phyloP scores from a whole-genome alignment of 2,888 invertebrate genomes.

The Antitype chi region DNA sequence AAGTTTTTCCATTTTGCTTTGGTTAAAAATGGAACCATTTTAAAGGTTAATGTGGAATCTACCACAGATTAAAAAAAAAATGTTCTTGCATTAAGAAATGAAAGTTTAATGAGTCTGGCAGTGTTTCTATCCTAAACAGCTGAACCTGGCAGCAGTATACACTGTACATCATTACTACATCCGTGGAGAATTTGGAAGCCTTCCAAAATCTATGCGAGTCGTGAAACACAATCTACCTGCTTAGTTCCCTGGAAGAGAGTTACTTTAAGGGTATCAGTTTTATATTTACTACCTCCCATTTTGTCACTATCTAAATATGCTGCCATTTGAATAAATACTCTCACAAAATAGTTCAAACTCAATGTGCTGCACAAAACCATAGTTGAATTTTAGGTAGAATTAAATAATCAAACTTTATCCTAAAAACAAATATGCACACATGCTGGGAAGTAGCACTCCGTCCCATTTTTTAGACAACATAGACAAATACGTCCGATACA shows the following conservation, averaged over 20 bases:
- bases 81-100: slow-evolving; percentile 11
- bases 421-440: slow-evolving; percentile 1
- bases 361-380: slow-evolving; percentile 5
- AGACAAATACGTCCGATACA: slow-evolving; percentile 61
- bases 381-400: slow-evolving; percentile 10
- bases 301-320: neutral
- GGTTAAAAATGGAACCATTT: neutral
- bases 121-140: slow-evolving; percentile 29
- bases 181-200: slow-evolving; percentile 51
- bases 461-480: slow-evolving; percentile 36
- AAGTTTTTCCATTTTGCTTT: neutral
- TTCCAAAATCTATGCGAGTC: slow-evolving; percentile 55
- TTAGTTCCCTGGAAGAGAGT: slow-evolving; percentile 47
- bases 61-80: neutral
- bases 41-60: neutral
- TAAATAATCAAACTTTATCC: slow-evolving; percentile 13
- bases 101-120: slow-evolving; percentile 41
- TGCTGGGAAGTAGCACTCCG: slow-evolving; percentile 18
- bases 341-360: slow-evolving; percentile 1
- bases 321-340: slow-evolving; percentile 2
- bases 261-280: slow-evolving; percentile 17
- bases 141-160: slow-evolving; percentile 43
- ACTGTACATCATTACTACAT: slow-evolving; percentile 54
- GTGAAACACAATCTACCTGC: slow-evolving; percentile 55
- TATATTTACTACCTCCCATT: neutral